Base-by-base conservation (phyloP, 2,113 vertebrate species). In the Circaetus cinerascens region DNA sequence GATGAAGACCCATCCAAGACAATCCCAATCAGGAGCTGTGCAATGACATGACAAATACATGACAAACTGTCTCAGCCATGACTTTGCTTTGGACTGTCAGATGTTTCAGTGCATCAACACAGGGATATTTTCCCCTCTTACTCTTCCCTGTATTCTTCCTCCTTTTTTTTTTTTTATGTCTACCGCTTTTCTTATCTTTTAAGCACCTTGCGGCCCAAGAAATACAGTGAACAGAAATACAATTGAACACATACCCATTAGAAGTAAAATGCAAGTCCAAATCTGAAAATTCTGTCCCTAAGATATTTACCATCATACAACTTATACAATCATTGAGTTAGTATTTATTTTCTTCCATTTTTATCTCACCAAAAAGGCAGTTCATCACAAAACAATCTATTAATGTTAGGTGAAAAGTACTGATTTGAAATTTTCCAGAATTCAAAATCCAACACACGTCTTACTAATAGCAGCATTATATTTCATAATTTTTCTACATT, bases 11-110 rank as follows among this genome's bases (percentile, higher is more conserved):
- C 32, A 23, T 7, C 29, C 22, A 63, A 71, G 13, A 43, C 21
- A 88, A 77, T 59, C 11, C 16, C 30, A 30, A 3, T 8, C 29
- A 34, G 60, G 5, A 78, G 21, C 51, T 88, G 51, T 13, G n/a
- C 19, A 56, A 30, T 0, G 2, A 41, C 30, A 22, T 4, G 17
- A 56, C 0, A 10, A 75, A 69, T 21, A 60, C 14, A 19, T 2
- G 23, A 71, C 55, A 76, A 72, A 72, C 10, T 60, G 18, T 38
- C 73, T 67, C 41, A 55, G 45, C 10, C 25, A 63, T 9, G 29
- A 81, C 50, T 69, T 57, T 41, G 41, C 20, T 66, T 36, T 57
- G n/a, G 40, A 66, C 26, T 62, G 6, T 32, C 25, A 86, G 23
- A 36, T 53, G 40, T 66, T 83, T 59, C 57, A 63, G 9, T n/a